Evolutionary conservation across 2,113 vertebrate species (phyloP), one percentile per base, ranked within the genome.

Genomic region (Oenanthe melanoleuca): DNA sequence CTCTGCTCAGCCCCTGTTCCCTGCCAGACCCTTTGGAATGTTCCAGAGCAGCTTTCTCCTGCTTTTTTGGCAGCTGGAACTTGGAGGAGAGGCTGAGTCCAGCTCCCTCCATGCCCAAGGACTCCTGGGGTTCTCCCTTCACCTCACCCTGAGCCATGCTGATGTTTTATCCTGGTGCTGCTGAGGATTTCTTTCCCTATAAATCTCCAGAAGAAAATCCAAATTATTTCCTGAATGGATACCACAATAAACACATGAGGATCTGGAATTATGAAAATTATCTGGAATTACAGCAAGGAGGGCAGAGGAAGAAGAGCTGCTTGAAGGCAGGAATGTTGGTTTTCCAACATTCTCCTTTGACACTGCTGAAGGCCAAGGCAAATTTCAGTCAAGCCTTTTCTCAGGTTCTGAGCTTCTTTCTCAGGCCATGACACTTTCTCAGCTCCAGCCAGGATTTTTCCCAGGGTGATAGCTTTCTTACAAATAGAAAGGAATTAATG

Each of bases 221-320:
- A 14, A 5, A 8, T 16, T 26, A 0, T 24, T 29, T 19, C 18
- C 20, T 14, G 37, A 59, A 2, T 0, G 0, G 17, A 4, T 29
- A 6, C 11, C 5, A 24, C 5, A 19, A n/a, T 29, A 40, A 40
- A 40, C 40, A 40, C 40, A 33, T 15, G 61, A 69, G 64, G 4
- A 6, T 15, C 5, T 29, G 22, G 38, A 42, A 12, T 59, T 33
- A 31, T 18, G 14, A 44, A 15, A 44, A 44, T 44, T 44, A 6
- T 15, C 6, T 29, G 22, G 38, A 45, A 12, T 59, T 34, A 31
- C 53, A 49, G 17, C 42, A 7, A 24, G 11, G 60, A 70, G 59
- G 25, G 34, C 31, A 49, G 25, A 14, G 40, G 40, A 40, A 40
- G 40, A 40, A 14, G 40, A 40, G 40, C 40, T 40, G 12, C 40